Percentiles rank a stretch among this genome's conserved stretches.
Conservation (phyloP, 1,140 invertebrate species). For the Pristionchus pacificus region DNA sequence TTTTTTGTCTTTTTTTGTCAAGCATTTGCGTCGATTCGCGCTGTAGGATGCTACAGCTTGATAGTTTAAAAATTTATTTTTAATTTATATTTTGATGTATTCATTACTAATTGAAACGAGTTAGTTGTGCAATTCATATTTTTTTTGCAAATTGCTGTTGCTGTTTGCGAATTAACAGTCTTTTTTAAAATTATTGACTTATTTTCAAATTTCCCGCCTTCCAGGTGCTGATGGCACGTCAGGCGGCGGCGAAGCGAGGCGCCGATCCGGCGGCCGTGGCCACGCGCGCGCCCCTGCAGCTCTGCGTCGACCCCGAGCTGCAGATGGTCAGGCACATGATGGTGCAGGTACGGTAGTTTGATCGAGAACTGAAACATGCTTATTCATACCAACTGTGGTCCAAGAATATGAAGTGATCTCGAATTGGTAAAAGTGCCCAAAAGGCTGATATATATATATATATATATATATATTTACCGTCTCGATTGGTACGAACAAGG, state of each 20-base stretch:
- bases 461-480: too few relatives aligned
- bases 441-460: too few relatives aligned
- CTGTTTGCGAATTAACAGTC: background rate
- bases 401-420: too few relatives aligned
- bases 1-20: constrained; percentile 3
- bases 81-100: too few relatives aligned
- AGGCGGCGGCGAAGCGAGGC: constrained; percentile 34
- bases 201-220: constrained; percentile 4
- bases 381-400: constrained; percentile 3
- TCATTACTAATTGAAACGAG: too few relatives aligned
- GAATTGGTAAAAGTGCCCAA: too few relatives aligned
- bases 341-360: constrained; percentile 32
- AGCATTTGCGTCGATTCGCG: background rate
- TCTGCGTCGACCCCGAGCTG: constrained; percentile 54
- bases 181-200: background rate
- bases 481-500: too few relatives aligned
- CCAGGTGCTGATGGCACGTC: constrained; percentile 40
- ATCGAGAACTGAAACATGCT: too few relatives aligned
- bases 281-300: constrained; percentile 38
- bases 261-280: constrained; percentile 2
- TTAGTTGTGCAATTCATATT: constrained; percentile 1
- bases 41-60: background rate
- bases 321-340: constrained; percentile 42
- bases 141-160: background rate
- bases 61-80: constrained; percentile 9